phyloP scores from a whole-genome alignment of 2,888 invertebrate species.

The Drosophila birchii region DNA sequence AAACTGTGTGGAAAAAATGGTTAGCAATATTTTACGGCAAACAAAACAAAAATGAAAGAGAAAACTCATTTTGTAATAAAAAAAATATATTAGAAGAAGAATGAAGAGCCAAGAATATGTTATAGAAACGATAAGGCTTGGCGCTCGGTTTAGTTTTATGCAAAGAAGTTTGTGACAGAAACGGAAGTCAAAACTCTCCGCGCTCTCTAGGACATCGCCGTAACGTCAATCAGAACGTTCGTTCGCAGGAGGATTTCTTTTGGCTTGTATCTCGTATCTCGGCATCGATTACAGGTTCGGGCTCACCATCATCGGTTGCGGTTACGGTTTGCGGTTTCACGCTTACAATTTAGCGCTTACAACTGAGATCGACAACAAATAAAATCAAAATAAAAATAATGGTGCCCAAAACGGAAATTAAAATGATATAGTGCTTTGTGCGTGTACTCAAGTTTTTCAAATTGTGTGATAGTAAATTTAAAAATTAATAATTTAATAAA shows the following conservation, averaged over 20 bases:
- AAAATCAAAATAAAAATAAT: slow-evolving; percentile 13
- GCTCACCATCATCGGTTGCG: slow-evolving; percentile 25
- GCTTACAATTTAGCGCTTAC: slow-evolving; percentile 22
- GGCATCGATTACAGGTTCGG: slow-evolving; percentile 43
- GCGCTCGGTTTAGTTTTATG: slow-evolving; percentile 34
- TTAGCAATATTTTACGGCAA: slow-evolving; percentile 72
- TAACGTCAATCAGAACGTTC: slow-evolving; percentile 40
- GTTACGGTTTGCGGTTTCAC: slow-evolving; percentile 41
- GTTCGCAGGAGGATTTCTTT: slow-evolving; percentile 30
- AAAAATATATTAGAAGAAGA: slow-evolving; percentile 49
- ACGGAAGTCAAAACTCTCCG: slow-evolving; percentile 35
- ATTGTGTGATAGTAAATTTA: slow-evolving; percentile 5
- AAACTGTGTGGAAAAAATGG: slow-evolving; percentile 79
- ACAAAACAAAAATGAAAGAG: slow-evolving; percentile 55
- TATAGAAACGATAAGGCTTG: slow-evolving; percentile 33
- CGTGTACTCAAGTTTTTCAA: background rate
- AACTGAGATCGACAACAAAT: slow-evolving; percentile 2
- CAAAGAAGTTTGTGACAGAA: slow-evolving; percentile 35
- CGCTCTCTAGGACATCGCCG: slow-evolving; percentile 19
- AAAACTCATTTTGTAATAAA: slow-evolving; percentile 52
- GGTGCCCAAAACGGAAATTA: slow-evolving; percentile 8
- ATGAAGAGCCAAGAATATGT: slow-evolving; percentile 12
- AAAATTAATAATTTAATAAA: background rate
- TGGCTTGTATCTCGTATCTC: slow-evolving; percentile 24
- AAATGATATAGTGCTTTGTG: slow-evolving; percentile 10